Conservation (phyloP, 2,888 invertebrate species). For the Gymnoscelis rufifasciata region DNA sequence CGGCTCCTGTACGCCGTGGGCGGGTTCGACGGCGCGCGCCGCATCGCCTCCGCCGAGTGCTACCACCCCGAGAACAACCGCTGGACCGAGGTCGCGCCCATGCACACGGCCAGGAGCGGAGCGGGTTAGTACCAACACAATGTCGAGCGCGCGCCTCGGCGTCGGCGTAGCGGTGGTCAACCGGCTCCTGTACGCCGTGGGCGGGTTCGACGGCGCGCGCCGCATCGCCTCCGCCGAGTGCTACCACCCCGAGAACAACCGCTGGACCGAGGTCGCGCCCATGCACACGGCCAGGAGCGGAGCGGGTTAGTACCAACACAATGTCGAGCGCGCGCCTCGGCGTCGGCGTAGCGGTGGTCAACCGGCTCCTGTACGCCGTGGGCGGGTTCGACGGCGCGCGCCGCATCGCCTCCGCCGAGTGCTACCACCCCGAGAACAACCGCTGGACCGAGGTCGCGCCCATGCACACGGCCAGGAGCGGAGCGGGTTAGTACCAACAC, state of each 20-base stretch:
- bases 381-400: constrained; percentile 93
- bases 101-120: constrained; percentile 89
- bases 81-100: constrained; percentile 89
- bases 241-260: constrained; percentile 95
- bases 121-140: too few species aligned
- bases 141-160: constrained; percentile 88
- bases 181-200: constrained; percentile 88
- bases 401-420: constrained; percentile 89
- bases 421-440: constrained; percentile 95
- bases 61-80: constrained; percentile 95
- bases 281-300: constrained; percentile 91
- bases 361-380: constrained; percentile 88
- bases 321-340: constrained; percentile 90
- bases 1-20: constrained; percentile 90
- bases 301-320: too few species aligned
- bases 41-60: constrained; percentile 90
- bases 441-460: constrained; percentile 90
- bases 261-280: constrained; percentile 89
- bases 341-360: constrained; percentile 87
- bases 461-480: constrained; percentile 89
- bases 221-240: constrained; percentile 90
- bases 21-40: constrained; percentile 90
- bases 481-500: too few species aligned
- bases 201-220: constrained; percentile 91
- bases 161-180: constrained; percentile 89